A percentile compares a stretch with the other conserved stretches of the same genome.
Conservation (phyloP, 2,888 invertebrate genomes). For the Phortica magna region DNA sequence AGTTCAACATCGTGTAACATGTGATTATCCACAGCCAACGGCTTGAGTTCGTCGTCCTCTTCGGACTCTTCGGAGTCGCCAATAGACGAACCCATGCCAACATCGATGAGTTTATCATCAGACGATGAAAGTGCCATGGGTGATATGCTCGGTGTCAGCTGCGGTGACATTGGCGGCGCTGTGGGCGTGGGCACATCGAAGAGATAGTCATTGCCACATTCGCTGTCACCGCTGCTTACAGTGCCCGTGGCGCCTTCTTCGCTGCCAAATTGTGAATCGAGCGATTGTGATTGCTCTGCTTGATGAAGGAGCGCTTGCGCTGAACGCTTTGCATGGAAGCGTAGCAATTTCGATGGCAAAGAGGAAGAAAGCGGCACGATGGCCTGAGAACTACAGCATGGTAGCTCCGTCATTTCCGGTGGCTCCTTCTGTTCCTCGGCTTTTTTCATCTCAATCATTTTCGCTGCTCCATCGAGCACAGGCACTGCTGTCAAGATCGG, state of each 20-base stretch:
- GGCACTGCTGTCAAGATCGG: slow-evolving; percentile 65
- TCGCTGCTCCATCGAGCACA: slow-evolving; percentile 49
- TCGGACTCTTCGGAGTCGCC: slow-evolving; percentile 75
- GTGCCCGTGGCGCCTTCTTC: slow-evolving; percentile 51
- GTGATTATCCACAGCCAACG: slow-evolving; percentile 77
- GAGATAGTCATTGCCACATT: slow-evolving; percentile 48
- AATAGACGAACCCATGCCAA: slow-evolving; percentile 73
- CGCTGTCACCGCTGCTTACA: slow-evolving; percentile 41
- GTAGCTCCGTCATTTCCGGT: slow-evolving; percentile 47
- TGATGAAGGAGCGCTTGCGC: slow-evolving; percentile 69
- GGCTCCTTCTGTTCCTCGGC: background rate
- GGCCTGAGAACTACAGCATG: slow-evolving; percentile 65
- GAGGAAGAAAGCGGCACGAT: slow-evolving; percentile 75
- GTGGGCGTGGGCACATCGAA: slow-evolving; percentile 51
- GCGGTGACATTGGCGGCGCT: slow-evolving; percentile 60
- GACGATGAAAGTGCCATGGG: slow-evolving; percentile 52
- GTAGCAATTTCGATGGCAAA: slow-evolving; percentile 73
- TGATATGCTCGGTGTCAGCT: background rate
- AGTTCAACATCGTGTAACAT: slow-evolving; percentile 69
- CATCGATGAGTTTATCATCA: slow-evolving; percentile 68
- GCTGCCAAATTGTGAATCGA: slow-evolving; percentile 72
- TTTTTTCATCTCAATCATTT: background rate
- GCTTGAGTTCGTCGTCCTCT: slow-evolving; percentile 77
- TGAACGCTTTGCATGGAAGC: slow-evolving; percentile 72
- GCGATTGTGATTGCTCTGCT: slow-evolving; percentile 53